A percentile compares a stretch with the other conserved stretches of the same genome.
Evolutionary conservation across 2,888 invertebrate genomes (phyloP).

Genomic region (Agonopterix heracliana): DNA sequence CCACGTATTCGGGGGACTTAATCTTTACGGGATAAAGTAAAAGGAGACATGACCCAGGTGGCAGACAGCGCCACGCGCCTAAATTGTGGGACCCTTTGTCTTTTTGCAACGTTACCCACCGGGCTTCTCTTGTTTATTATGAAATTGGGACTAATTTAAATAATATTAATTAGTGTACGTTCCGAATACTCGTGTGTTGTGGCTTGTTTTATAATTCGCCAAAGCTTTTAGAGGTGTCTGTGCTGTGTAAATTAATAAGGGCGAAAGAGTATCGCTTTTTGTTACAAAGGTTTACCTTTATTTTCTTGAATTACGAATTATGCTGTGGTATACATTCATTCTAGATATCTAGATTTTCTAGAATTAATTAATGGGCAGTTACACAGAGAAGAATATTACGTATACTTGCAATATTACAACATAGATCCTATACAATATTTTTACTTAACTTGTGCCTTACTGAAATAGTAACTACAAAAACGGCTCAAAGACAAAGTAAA

Average conservation of each 20-base stretch:
- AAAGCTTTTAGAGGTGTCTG: not conserved
- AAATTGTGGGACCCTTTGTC: conserved; percentile 62
- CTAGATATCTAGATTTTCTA: too few relatives aligned
- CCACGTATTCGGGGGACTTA: conserved; percentile 67
- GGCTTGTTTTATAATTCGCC: conserved; percentile 1
- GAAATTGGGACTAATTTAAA: conserved; percentile 50
- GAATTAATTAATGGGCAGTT: too few relatives aligned
- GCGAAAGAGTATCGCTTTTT: not conserved
- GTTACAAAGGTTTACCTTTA: not conserved
- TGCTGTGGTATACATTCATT: too few relatives aligned
- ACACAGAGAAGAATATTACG: too few relatives aligned
- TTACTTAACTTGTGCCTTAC: too few relatives aligned
- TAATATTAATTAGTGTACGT: conserved; percentile 33
- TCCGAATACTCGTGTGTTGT: conserved; percentile 3
- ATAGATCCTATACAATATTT: too few relatives aligned
- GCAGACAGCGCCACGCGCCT: conserved; percentile 42
- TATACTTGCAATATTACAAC: too few relatives aligned
- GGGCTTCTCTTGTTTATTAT: conserved; percentile 52
- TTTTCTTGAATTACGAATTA: too few relatives aligned
- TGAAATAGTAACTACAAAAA: too few relatives aligned
- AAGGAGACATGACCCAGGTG: conserved; percentile 75
- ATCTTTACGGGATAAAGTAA: conserved; percentile 74
- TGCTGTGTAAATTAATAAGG: not conserved
- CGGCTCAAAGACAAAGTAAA: too few relatives aligned
- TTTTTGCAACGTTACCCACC: conserved; percentile 47